Conservation (phyloP, 2,888 invertebrate species). For the Athrips mouffetella region DNA sequence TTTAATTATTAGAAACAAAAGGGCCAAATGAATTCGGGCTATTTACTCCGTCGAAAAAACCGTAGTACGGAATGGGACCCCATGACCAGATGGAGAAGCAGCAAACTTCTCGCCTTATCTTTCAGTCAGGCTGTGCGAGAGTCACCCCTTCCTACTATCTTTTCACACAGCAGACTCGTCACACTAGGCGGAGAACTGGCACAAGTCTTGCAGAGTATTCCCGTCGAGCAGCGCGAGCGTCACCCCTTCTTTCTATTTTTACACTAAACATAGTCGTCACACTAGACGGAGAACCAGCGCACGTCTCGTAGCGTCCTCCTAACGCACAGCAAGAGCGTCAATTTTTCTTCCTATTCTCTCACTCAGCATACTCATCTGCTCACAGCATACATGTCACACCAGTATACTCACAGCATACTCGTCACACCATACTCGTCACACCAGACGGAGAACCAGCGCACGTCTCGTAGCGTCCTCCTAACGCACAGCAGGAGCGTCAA, state of each 20-base stretch:
- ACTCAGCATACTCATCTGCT: background rate
- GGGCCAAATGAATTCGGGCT: too few species aligned
- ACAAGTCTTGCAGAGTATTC: background rate
- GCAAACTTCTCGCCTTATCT: too few species aligned
- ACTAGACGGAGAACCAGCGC: slow-evolving; percentile 95
- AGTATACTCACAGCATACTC: slow-evolving; percentile 86
- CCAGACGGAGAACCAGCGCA: slow-evolving; percentile 94
- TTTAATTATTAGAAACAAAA: too few species aligned
- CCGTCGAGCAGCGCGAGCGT: slow-evolving; percentile 70
- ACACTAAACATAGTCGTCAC: slow-evolving; percentile 92
- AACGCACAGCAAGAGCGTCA: slow-evolving; percentile 92
- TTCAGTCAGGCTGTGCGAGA: too few species aligned
- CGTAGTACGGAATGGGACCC: too few species aligned
- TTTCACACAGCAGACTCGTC: background rate
- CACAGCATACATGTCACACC: slow-evolving; percentile 86
- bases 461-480: slow-evolving; percentile 88
- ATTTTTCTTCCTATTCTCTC: slow-evolving; percentile 83
- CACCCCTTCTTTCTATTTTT: too few species aligned
- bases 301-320: slow-evolving; percentile 89
- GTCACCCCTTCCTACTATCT: background rate
- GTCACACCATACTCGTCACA: slow-evolving; percentile 97
- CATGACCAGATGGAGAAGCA: too few species aligned
- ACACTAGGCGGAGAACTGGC: background rate
- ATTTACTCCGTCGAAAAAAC: too few species aligned
- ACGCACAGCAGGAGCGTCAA: slow-evolving; percentile 92